A percentile compares a stretch with the other conserved stretches of the same genome.
Evolutionary conservation across 2,888 invertebrate genomes (phyloP).

Genomic region (Macrophya alboannulata): DNA sequence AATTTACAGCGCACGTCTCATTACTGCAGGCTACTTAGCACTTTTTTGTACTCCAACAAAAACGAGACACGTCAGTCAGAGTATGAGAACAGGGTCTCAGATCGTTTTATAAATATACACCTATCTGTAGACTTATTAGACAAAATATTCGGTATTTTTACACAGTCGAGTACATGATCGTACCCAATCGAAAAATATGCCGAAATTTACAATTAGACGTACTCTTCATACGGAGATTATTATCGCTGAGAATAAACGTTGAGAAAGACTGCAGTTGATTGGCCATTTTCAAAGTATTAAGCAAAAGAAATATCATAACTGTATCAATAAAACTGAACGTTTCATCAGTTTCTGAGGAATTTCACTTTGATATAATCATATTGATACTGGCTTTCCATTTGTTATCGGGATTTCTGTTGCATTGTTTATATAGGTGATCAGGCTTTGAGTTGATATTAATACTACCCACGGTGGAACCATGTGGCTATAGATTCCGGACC

Average conservation of each 20-base stretch:
- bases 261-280: not conserved
- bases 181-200: not conserved
- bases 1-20: constrained; percentile 51
- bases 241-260: not conserved
- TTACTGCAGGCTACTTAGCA: constrained; percentile 34
- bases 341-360: not conserved
- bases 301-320: not conserved
- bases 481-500: not conserved
- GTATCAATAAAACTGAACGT: not conserved
- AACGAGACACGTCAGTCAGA: constrained; percentile 34
- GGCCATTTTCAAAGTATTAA: not conserved
- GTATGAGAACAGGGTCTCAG: constrained; percentile 23
- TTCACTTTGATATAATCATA: not conserved
- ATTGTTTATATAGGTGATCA: not conserved
- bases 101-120: constrained; percentile 17
- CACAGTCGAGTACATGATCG: not conserved
- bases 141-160: not conserved
- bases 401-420: constrained; percentile 18
- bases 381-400: not conserved
- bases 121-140: constrained; percentile 14
- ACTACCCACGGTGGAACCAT: constrained; percentile 16
- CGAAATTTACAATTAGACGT: not conserved
- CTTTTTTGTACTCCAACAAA: constrained; percentile 20
- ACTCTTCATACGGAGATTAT: not conserved
- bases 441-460: constrained; percentile 20